These are phyloP conservation scores for Lutraria lutraria DNA, from an alignment of 2,888 invertebrate species.

Conservation along the genomic window DNA sequence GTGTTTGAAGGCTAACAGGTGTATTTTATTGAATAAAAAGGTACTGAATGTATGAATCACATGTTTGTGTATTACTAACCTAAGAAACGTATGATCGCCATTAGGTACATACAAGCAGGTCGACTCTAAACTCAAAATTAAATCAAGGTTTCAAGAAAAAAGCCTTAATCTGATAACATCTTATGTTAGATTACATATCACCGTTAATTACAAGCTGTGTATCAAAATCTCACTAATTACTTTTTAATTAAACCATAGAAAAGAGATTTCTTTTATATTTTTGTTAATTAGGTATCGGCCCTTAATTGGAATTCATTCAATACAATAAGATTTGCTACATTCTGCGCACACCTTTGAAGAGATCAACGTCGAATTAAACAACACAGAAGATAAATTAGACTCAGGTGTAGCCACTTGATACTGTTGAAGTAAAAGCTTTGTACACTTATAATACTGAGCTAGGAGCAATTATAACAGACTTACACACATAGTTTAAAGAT, in stretches of 20 bases:
- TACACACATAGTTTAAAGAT: conserved; percentile 20
- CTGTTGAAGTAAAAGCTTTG: conserved; percentile 25
- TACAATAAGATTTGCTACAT: background rate
- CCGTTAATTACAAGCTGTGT: background rate
- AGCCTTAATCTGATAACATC: background rate
- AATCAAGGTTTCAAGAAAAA: background rate
- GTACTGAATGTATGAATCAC: background rate
- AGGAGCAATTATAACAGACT: conserved; percentile 20
- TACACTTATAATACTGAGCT: background rate
- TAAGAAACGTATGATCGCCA: background rate
- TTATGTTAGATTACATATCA: background rate
- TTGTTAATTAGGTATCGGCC: conserved; percentile 12
- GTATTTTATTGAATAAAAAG: background rate
- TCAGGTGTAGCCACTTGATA: conserved; percentile 28
- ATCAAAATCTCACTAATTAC: conserved; percentile 12
- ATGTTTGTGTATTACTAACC: background rate
- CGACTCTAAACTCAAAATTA: background rate
- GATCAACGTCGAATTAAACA: conserved; percentile 17
- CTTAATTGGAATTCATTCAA: background rate
- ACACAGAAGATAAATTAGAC: conserved; percentile 16
- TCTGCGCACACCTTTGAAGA: background rate
- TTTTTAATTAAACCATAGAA: background rate
- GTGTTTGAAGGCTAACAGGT: background rate
- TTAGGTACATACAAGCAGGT: background rate
- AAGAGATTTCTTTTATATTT: conserved; percentile 15